Base-by-base conservation (phyloP, 1,140 invertebrate species). In the Danaus plexippus region DNA sequence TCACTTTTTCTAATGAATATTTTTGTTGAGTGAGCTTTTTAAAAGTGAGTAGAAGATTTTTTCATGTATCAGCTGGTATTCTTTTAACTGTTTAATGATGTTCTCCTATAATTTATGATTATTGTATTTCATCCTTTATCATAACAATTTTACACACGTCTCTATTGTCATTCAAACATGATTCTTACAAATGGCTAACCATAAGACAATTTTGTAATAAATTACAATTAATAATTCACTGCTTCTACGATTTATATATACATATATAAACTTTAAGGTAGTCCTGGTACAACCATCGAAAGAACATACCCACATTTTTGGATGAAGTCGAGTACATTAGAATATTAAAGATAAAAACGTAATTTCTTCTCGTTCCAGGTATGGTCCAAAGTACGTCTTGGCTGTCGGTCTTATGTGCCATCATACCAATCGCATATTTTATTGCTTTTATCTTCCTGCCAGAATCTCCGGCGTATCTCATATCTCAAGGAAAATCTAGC, bases 401-500 rank as follows among this genome's bases (percentile, higher is more conserved):
- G 66, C 69, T 95, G 43, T 92, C 92, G 4, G 60, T 93, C 0
- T 81, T 94, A 11, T 93, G 91, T n/a, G 90, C 89, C 0, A 62
- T 89, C 9, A 75, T 94, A 11, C 93, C 94, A 0, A 63, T 92
- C 0, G 66, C 94, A 1, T 92, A 92, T 63, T 90, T 92, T 50
- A 66, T 86, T 1, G 85, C 90, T 0, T 93, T 95, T 79, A 85
- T 93, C 13, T 92, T 94, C 64, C 90, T 95, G 78, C 94, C 94
- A 0, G 94, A 96, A 83, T 92, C 94, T 9, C 94, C 93, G 9
- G 82, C 88, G 2, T 91, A 90, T 63, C 71, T 90, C 52, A 77
- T 88, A 67, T 85, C 85, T 8, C 87, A 89, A 64, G 83, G 77
- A 43, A 88, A 87, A 62, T 76, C 64, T 11, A 66, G 66, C 40